phyloP scores from a whole-genome alignment of 2,888 invertebrate species.

The Leucoma salicis region DNA sequence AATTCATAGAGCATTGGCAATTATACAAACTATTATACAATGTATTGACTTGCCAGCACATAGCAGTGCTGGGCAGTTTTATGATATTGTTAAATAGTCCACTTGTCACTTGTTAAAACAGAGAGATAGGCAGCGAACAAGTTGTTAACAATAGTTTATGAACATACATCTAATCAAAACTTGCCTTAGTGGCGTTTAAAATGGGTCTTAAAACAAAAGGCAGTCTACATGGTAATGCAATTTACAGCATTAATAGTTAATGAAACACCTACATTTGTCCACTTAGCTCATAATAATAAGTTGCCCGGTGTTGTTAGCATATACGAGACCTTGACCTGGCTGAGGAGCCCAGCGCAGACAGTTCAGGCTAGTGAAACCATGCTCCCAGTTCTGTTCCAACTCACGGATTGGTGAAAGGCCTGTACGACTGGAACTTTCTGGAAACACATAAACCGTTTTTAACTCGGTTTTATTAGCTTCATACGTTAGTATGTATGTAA shows the following conservation, averaged over 20 bases:
- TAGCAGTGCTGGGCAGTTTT: conserved; percentile 20
- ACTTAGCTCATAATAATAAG: conserved; percentile 86
- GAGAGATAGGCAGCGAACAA: conserved; percentile 17
- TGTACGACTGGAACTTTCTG: conserved; percentile 66
- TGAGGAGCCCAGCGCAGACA: conserved; percentile 92
- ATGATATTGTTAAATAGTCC: conserved; percentile 24
- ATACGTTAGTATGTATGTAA: too few relatives aligned
- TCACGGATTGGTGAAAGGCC: conserved; percentile 82
- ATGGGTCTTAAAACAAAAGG: conserved; percentile 13
- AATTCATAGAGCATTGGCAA: conserved; percentile 33
- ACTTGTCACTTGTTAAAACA: conserved; percentile 18
- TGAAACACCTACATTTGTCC: neutral
- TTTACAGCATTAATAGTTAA: neutral
- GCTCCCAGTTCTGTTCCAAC: conserved; percentile 84
- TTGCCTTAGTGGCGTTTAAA: conserved; percentile 23
- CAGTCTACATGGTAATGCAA: neutral
- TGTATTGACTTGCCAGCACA: conserved; percentile 17
- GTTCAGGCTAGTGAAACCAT: conserved; percentile 88
- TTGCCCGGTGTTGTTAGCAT: conserved; percentile 93
- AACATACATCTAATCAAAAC: conserved; percentile 11
- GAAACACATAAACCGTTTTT: too few relatives aligned
- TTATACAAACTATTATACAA: conserved; percentile 23
- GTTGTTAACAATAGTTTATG: conserved; percentile 14
- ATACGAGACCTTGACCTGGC: conserved; percentile 92
- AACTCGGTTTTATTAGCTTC: too few relatives aligned